phyloP scores from a whole-genome alignment of 2,888 invertebrate genomes.

The Drosophila seclusa region DNA sequence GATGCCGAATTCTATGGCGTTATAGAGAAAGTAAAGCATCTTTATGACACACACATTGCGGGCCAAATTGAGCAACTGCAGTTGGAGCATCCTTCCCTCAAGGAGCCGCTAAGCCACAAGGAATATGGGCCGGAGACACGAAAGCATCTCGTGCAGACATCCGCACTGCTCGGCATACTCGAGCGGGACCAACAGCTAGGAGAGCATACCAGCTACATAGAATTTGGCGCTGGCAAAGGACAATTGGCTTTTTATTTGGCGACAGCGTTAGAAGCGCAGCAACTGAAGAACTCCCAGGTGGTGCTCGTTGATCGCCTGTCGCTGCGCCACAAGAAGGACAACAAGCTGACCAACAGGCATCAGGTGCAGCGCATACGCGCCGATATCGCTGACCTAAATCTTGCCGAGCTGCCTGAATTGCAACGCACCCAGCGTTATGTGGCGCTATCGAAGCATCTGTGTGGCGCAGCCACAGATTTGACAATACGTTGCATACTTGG shows the following conservation, averaged over 20 bases:
- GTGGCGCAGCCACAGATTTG: conserved; percentile 94
- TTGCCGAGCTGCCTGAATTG: conserved; percentile 86
- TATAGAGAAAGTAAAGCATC: conserved; percentile 85
- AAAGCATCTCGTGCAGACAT: conserved; percentile 92
- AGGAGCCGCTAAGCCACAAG: conserved; percentile 86
- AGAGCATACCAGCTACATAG: conserved; percentile 90
- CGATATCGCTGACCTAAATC: conserved; percentile 91
- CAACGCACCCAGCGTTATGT: conserved; percentile 86
- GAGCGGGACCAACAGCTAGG: conserved; percentile 87
- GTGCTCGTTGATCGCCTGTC: conserved; percentile 92
- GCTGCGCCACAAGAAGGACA: conserved; percentile 92
- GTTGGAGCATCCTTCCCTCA: conserved; percentile 85
- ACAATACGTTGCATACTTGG: conserved; percentile 88
- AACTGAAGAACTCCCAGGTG: conserved; percentile 86
- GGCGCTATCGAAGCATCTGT: conserved; percentile 94
- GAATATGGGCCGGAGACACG: conserved; percentile 88
- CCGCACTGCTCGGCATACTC: conserved; percentile 90
- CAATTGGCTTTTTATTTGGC: conserved; percentile 92
- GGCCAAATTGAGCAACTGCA: conserved; percentile 84
- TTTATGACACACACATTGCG: conserved; percentile 83
- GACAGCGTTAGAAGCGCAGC: conserved; percentile 85
- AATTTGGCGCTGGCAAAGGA: conserved; percentile 96
- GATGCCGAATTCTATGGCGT: conserved; percentile 83
- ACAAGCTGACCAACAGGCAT: conserved; percentile 86
- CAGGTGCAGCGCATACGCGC: conserved; percentile 89